Base-by-base conservation (phyloP, 2,888 invertebrate species). In the Nipponacmea schrenckii region DNA sequence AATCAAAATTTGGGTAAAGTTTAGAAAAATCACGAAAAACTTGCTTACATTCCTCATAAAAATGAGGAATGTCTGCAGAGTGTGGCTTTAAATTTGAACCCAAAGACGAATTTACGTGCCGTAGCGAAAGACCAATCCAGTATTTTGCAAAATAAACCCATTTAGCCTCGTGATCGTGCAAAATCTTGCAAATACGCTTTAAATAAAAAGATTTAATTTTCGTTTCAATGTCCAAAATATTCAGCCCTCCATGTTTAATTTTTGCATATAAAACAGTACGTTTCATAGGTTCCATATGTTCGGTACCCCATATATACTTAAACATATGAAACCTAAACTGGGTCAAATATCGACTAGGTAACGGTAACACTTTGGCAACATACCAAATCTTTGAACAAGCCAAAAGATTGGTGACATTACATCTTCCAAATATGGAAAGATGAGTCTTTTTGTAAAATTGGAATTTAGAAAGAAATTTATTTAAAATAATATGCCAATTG, bases 91-190 rank as follows among this genome's bases (percentile, higher is more conserved):
- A 62, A 66, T 72, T 73, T 44, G 62, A 62, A 20, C 63, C 31
- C 46, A 73, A 64, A n/a, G 24, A 27, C 26, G 65, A 63, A 45
- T 69, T 68, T 14, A 62, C 27, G 14, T 45, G 24, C 39, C 73
- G 64, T 24, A 75, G 64, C 45, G 66, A 64, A 17, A 70, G 12
- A n/a, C 72, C 72, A 26, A 72, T 45, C 72, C 72, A 72, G 67
- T 72, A 72, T 31, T 44, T 63, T 31, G 67, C 73, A 68, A 68
- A 71, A 26, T 64, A 68, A 20, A 46, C 44, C 75, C 75, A 75
- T 63, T 69, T 69, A 17, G 72, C 68, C 26, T 66, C 20, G 62
- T 65, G 15, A 62, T 62, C 56, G n/a, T n/a, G 46, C 31, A 75
- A 63, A 20, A 72, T 39, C 31, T 69, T 72, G 62, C 70, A 68